Conservation (phyloP, 2,797 vertebrate species). For the Xenentodon cancila region DNA sequence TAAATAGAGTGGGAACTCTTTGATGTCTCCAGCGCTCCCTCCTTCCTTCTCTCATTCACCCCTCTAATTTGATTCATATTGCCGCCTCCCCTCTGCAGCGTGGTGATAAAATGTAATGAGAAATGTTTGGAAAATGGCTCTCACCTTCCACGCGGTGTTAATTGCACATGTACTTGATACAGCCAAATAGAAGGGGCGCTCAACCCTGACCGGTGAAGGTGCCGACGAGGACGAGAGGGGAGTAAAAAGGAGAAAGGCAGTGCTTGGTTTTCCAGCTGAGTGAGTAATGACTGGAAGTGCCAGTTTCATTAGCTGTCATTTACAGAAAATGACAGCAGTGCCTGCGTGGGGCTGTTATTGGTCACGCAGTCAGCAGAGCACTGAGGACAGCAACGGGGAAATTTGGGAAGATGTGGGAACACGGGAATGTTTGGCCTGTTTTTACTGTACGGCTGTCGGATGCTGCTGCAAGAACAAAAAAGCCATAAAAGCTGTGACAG, state of each 20-base stretch:
- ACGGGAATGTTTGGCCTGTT: too few species aligned
- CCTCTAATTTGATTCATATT: constrained; percentile 69
- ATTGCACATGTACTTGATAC: constrained; percentile 49
- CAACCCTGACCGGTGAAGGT: constrained; percentile 35
- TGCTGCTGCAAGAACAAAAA: too few species aligned
- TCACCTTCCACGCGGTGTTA: constrained; percentile 65
- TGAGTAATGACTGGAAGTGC: too few species aligned
- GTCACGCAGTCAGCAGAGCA: constrained; percentile 7
- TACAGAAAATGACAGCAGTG: constrained; percentile 67
- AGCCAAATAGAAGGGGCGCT: constrained; percentile 31
- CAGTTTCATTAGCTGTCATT: constrained; percentile 77
- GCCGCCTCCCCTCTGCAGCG: constrained; percentile 53
- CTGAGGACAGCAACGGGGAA: constrained; percentile 9
- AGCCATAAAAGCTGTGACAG: too few species aligned
- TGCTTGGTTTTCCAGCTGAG: not conserved
- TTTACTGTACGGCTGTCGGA: too few species aligned
- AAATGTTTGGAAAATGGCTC: constrained; percentile 71
- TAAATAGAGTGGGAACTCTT: constrained; percentile 74
- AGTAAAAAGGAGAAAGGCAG: constrained; percentile 33
- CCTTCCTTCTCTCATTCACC: constrained; percentile 49
- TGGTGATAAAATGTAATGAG: constrained; percentile 80
- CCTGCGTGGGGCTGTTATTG: too few species aligned
- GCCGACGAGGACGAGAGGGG: constrained; percentile 7
- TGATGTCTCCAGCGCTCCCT: constrained; percentile 70
- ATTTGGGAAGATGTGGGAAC: constrained; percentile 21